Evolutionary conservation across 1,140 invertebrate genomes (phyloP).

Genomic region (Zophobas morio): DNA sequence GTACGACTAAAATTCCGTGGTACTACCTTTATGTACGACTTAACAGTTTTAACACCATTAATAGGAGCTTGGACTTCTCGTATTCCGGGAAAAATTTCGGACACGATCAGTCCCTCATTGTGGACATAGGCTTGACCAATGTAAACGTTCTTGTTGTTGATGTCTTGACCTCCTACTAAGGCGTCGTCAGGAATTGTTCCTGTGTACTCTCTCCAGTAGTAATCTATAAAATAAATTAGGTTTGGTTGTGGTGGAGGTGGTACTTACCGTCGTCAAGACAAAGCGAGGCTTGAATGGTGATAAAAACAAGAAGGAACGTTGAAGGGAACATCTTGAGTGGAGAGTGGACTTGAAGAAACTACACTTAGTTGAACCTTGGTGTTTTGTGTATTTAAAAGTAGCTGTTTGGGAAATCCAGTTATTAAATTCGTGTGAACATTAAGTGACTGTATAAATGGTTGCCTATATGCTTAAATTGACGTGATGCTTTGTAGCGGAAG

Average conservation of each 20-base stretch:
- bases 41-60: neutral
- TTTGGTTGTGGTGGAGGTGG: no score
- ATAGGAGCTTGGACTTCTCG: slow-evolving; percentile 3
- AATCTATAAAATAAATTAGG: slow-evolving; percentile 7
- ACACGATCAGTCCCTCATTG: neutral
- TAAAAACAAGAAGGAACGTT: neutral
- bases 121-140: slow-evolving; percentile 9
- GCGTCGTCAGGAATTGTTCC: slow-evolving; percentile 11
- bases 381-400: no score
- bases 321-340: no score
- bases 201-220: slow-evolving; percentile 14
- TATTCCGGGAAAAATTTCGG: neutral
- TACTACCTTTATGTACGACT: neutral
- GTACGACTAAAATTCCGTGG: neutral
- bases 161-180: slow-evolving; percentile 21
- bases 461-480: no score
- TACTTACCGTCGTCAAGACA: neutral
- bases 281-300: neutral
- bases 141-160: slow-evolving; percentile 13
- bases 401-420: no score
- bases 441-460: no score
- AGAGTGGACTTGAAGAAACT: no score
- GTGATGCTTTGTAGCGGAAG: no score
- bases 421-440: no score
- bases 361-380: no score